Conservation (phyloP, 53 echinoderm and acorn worm genomes). For the Temnopleurus reevesii region DNA sequence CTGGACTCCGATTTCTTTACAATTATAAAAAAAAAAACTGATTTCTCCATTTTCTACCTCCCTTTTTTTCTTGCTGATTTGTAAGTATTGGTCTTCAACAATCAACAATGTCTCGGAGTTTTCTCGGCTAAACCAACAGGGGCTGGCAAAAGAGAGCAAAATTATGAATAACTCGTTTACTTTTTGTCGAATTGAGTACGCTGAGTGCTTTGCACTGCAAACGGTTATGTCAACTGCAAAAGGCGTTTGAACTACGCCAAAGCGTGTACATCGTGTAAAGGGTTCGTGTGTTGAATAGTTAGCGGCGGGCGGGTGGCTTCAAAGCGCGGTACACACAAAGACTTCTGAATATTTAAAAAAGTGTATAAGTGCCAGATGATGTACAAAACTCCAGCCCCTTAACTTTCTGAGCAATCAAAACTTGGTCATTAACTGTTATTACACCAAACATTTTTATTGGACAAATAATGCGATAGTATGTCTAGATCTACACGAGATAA, state of each 20-base stretch:
- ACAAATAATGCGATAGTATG: not conserved
- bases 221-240: conserved; percentile 38
- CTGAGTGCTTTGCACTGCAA: conserved; percentile 46
- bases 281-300: conserved; percentile 18
- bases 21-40: conserved; percentile 27
- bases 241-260: conserved; percentile 42
- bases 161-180: conserved; percentile 61
- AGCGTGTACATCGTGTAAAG: conserved; percentile 41
- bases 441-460: not conserved
- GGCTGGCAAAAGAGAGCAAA: conserved; percentile 46
- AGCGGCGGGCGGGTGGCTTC: not conserved
- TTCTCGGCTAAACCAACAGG: conserved; percentile 62
- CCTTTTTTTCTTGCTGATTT: conserved; percentile 10
- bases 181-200: conserved; percentile 46
- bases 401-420: not conserved
- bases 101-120: conserved; percentile 49
- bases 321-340: conserved; percentile 33
- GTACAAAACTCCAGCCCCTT: not conserved
- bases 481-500: not conserved
- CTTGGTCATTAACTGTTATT: not conserved
- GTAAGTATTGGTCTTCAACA: conserved; percentile 42
- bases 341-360: not conserved
- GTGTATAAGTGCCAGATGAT: conserved; percentile 36
- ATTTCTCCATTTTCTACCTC: conserved; percentile 16
- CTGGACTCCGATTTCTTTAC: conserved; percentile 44